Evolutionary conservation across 2,888 invertebrate genomes (phyloP).

Genomic region (Dorcus parallelipipedus): DNA sequence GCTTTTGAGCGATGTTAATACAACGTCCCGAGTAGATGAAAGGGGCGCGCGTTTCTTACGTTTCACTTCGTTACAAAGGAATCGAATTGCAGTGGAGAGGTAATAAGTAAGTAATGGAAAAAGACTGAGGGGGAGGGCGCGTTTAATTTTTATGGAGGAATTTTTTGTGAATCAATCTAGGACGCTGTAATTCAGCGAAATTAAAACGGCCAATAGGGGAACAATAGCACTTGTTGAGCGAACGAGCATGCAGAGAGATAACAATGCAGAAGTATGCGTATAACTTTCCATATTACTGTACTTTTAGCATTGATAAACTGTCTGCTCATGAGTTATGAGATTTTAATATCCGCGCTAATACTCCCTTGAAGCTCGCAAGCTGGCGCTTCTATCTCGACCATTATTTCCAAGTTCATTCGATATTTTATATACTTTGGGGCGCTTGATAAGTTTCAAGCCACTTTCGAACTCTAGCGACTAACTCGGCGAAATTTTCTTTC

Average conservation of each 20-base stretch:
- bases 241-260: slow-evolving; percentile 13
- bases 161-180: too few relatives aligned
- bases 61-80: too few relatives aligned
- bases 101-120: too few relatives aligned
- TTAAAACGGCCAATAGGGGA: too few relatives aligned
- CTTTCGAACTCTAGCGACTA: not conserved
- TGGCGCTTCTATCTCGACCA: slow-evolving; percentile 22
- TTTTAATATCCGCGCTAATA: slow-evolving; percentile 42
- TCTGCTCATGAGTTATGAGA: slow-evolving; percentile 39
- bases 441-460: slow-evolving; percentile 16
- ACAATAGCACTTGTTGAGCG: too few relatives aligned
- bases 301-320: slow-evolving; percentile 37
- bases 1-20: too few relatives aligned
- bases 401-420: slow-evolving; percentile 20
- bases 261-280: slow-evolving; percentile 17
- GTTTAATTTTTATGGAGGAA: too few relatives aligned
- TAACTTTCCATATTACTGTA: slow-evolving; percentile 15
- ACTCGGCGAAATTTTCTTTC: slow-evolving; percentile 2
- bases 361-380: slow-evolving; percentile 26
- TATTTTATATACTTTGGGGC: slow-evolving; percentile 12
- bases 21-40: too few relatives aligned
- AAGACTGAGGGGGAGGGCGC: too few relatives aligned
- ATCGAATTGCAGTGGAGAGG: too few relatives aligned
- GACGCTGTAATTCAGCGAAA: too few relatives aligned
- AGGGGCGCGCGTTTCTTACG: too few relatives aligned